Evolutionary conservation across 2,113 vertebrate genomes (phyloP).

Genomic region (Tiliqua scincoides): DNA sequence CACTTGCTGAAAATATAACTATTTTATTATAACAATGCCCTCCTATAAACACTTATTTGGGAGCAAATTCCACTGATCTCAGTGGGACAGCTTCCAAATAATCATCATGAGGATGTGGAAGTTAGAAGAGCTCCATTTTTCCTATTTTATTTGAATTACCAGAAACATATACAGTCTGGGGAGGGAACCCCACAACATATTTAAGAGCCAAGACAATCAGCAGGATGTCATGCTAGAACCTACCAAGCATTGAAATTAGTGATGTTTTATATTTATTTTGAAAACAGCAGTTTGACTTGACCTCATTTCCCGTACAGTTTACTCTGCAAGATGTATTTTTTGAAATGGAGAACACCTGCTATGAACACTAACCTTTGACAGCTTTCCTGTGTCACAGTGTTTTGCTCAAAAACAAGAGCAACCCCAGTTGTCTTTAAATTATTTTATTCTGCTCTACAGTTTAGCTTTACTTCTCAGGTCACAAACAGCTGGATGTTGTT

Average conservation of each 20-base stretch:
- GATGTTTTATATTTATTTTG: conserved; percentile 27
- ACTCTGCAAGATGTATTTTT: neutral
- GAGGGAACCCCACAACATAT: neutral
- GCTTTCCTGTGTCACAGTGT: neutral
- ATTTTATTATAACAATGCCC: neutral
- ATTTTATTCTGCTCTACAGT: conserved; percentile 67
- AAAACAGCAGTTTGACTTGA: conserved; percentile 26
- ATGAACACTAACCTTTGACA: conserved; percentile 20
- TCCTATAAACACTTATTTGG: neutral
- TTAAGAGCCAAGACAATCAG: neutral
- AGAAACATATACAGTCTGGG: neutral
- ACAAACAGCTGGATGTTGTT: conserved; percentile 40
- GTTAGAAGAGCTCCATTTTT: neutral
- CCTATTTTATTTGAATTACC: neutral
- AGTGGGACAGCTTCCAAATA: neutral
- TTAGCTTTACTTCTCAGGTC: conserved; percentile 43
- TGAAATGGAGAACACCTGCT: neutral
- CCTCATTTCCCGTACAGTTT: neutral
- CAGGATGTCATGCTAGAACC: neutral
- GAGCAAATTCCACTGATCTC: neutral
- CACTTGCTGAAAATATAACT: too few relatives aligned
- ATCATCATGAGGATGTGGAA: neutral
- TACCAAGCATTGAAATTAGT: neutral
- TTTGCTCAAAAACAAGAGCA: conserved; percentile 43
- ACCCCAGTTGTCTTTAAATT: conserved; percentile 55